Evolutionary conservation across 2,888 invertebrate species (phyloP).

Genomic region (Amphipyra berbera): DNA sequence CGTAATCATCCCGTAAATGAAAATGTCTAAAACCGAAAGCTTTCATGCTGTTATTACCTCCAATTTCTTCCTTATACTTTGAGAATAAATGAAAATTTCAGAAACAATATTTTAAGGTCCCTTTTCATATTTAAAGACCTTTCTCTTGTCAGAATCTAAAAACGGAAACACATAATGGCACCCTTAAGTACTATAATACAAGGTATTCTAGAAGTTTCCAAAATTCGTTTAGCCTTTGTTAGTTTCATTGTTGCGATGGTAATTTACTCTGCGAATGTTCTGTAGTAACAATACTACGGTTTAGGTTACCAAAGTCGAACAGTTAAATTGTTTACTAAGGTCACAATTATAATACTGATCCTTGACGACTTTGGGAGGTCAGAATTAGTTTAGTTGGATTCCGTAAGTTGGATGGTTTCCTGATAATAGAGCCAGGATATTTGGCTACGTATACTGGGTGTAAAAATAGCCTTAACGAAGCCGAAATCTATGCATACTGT

Average conservation of each 20-base stretch:
- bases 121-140: slow-evolving; percentile 18
- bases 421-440: too few species aligned
- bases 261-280: background rate
- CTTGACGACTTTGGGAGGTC: background rate
- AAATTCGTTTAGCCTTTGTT: background rate
- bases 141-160: slow-evolving; percentile 4
- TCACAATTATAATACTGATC: background rate
- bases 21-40: background rate
- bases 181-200: background rate
- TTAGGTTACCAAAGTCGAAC: background rate
- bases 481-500: too few species aligned
- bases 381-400: background rate
- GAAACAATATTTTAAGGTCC: background rate
- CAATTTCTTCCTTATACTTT: slow-evolving; percentile 8
- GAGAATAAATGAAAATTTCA: slow-evolving; percentile 7
- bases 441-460: too few species aligned
- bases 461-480: too few species aligned
- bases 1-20: background rate
- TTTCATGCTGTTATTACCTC: slow-evolving; percentile 3
- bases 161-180: slow-evolving; percentile 20
- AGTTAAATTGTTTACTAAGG: background rate
- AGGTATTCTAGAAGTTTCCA: background rate
- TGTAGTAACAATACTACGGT: background rate
- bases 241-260: background rate
- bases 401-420: background rate